Conservation (phyloP, 2,113 vertebrate genomes). For the Spermophilus dauricus region DNA sequence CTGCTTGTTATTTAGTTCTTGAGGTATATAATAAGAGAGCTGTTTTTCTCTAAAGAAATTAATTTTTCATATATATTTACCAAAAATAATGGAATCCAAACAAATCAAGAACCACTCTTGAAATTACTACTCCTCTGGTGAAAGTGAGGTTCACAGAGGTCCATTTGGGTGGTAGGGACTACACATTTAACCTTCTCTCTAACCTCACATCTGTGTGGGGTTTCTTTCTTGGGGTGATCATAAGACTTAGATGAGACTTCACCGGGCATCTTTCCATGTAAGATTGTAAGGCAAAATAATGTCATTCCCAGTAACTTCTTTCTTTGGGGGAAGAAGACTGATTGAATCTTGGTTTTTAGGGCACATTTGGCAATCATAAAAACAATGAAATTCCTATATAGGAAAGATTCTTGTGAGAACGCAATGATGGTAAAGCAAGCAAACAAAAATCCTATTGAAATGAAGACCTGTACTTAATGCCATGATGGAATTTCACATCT, state of each 20-base stretch:
- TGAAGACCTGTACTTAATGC: background rate
- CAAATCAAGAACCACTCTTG: background rate
- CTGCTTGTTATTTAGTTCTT: slow-evolving; percentile 30
- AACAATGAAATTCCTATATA: slow-evolving; percentile 19
- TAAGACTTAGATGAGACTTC: background rate
- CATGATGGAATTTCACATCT: background rate
- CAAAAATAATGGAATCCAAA: background rate
- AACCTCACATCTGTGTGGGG: background rate
- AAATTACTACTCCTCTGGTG: background rate
- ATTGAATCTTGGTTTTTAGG: slow-evolving; percentile 44
- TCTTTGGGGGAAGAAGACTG: slow-evolving; percentile 18
- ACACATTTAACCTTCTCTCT: background rate
- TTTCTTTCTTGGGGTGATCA: background rate
- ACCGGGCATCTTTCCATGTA: background rate
- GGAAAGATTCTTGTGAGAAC: background rate
- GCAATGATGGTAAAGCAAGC: background rate
- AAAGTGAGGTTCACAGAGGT: background rate
- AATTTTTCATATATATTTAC: background rate
- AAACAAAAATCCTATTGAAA: background rate
- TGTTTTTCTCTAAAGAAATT: background rate
- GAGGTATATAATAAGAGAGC: background rate
- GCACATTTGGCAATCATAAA: slow-evolving; percentile 46
- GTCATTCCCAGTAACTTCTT: background rate
- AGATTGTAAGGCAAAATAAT: slow-evolving; percentile 4
- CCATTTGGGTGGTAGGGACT: background rate